Percentiles rank a stretch among this genome's conserved stretches.
Evolutionary conservation across 2,797 vertebrate species (phyloP).

Genomic region (Xenops minutus): DNA sequence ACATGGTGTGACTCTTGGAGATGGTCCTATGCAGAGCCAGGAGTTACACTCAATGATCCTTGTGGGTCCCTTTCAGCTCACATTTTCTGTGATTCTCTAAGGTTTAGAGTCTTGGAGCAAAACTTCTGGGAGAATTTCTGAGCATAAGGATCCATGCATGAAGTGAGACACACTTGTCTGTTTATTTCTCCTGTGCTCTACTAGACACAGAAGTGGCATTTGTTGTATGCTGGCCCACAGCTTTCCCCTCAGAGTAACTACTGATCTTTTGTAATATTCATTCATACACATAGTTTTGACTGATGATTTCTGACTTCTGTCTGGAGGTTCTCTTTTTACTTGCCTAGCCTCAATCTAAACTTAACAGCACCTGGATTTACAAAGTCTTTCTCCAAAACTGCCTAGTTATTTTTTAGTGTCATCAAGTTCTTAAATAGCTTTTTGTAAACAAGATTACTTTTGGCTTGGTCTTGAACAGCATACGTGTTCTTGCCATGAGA

Average conservation of each 20-base stretch:
- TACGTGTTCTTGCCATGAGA: not conserved
- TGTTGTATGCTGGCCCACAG: no score
- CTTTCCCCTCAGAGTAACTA: not conserved
- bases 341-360: not conserved
- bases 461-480: not conserved
- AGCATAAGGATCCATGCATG: not conserved
- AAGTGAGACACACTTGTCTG: not conserved
- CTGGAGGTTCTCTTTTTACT: not conserved
- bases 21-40: not conserved
- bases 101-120: not conserved
- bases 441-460: not conserved
- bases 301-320: not conserved
- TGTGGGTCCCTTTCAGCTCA: no score
- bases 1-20: not conserved
- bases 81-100: not conserved
- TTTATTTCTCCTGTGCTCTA: not conserved
- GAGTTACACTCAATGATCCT: not conserved
- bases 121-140: not conserved
- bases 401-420: not conserved
- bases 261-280: not conserved
- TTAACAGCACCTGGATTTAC: not conserved
- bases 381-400: not conserved
- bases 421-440: not conserved
- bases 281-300: not conserved
- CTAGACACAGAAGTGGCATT: not conserved